Conservation (phyloP, 1,140 invertebrate genomes). For the Amphibalanus amphitrite region DNA sequence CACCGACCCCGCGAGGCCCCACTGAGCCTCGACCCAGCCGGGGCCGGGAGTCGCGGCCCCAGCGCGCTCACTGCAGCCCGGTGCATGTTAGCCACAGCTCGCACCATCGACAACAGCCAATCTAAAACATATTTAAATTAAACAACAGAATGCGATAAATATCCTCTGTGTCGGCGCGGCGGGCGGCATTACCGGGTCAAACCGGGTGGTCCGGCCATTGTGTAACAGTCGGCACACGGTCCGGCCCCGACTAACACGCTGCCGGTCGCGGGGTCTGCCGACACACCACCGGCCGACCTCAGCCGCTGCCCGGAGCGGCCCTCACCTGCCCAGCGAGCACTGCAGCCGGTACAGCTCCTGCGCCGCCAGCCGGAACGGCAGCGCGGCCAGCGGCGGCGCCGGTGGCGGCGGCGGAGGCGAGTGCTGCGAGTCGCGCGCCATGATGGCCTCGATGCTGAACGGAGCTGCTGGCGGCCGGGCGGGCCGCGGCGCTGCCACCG, state of each 20-base stretch:
- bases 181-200: not conserved
- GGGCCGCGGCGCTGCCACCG: slow-evolving; percentile 24
- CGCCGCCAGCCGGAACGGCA: not conserved
- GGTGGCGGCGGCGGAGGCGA: slow-evolving; percentile 14
- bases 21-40: too few species aligned
- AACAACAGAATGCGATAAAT: not conserved
- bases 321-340: slow-evolving; percentile 14
- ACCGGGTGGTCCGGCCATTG: not conserved
- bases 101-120: too few species aligned
- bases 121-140: not conserved
- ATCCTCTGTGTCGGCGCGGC: not conserved
- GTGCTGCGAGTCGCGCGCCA: slow-evolving; percentile 16
- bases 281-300: not conserved
- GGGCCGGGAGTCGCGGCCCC: too few species aligned
- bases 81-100: too few species aligned
- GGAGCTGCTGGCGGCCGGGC: slow-evolving; percentile 13
- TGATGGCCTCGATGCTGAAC: slow-evolving; percentile 21
- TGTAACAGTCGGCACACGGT: not conserved
- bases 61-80: too few species aligned
- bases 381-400: slow-evolving; percentile 17
- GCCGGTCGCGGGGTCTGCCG: too few species aligned
- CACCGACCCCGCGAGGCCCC: too few species aligned
- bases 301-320: not conserved
- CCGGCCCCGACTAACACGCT: too few species aligned
- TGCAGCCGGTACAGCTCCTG: not conserved